Conservation (phyloP, 2,888 invertebrate species). For the Dorcus hopei region DNA sequence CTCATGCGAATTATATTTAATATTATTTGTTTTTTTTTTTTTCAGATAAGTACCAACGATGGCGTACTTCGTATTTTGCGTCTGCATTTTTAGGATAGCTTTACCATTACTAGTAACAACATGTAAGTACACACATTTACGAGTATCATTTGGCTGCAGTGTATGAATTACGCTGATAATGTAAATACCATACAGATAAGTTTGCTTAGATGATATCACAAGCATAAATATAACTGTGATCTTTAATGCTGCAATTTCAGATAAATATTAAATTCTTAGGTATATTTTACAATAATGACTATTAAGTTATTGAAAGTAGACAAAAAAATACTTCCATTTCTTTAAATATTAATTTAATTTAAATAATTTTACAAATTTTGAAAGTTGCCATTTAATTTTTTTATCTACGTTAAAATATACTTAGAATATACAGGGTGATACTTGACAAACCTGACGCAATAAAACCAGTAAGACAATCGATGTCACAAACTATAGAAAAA, state of each 20-base stretch:
- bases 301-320: no score
- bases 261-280: no score
- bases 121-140: slow-evolving; percentile 49
- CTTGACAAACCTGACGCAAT: no score
- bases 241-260: not conserved
- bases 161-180: not conserved
- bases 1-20: not conserved
- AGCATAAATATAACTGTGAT: not conserved
- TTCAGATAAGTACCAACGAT: slow-evolving; percentile 32
- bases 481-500: no score
- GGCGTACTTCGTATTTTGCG: slow-evolving; percentile 51
- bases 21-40: not conserved
- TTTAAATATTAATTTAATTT: no score
- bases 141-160: slow-evolving; percentile 1
- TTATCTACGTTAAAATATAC: no score
- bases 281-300: no score
- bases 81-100: slow-evolving; percentile 51
- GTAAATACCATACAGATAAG: not conserved
- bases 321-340: no score
- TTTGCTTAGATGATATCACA: not conserved
- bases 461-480: no score
- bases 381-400: no score
- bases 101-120: slow-evolving; percentile 53
- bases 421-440: no score
- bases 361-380: no score